Evolutionary conservation across 1,140 invertebrate genomes (phyloP).

Genomic region (Triops cancriformis): DNA sequence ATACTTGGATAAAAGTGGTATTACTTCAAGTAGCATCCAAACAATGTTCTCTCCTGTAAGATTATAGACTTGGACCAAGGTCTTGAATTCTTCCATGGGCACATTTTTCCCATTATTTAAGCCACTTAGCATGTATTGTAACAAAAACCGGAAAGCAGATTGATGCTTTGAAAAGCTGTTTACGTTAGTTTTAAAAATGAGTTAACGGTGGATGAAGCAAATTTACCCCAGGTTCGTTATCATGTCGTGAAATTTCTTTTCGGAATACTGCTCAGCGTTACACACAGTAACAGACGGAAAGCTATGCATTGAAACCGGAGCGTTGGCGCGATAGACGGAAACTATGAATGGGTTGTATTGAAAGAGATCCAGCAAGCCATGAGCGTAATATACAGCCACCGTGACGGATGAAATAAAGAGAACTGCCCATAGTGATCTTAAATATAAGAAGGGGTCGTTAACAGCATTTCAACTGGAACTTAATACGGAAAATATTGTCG

Average conservation of each 20-base stretch:
- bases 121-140: too few species aligned
- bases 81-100: too few species aligned
- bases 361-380: background rate
- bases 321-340: slow-evolving; percentile 53
- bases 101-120: too few species aligned
- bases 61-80: too few species aligned
- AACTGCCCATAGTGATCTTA: background rate
- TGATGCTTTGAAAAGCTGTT: too few species aligned
- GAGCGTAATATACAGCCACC: background rate
- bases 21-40: too few species aligned
- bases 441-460: too few species aligned
- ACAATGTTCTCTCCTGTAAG: too few species aligned
- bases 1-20: too few species aligned
- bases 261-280: slow-evolving; percentile 50
- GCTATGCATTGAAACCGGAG: slow-evolving; percentile 56
- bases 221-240: background rate
- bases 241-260: slow-evolving; percentile 15
- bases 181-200: too few species aligned
- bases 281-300: slow-evolving; percentile 62
- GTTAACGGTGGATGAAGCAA: background rate
- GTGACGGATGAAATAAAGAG: background rate
- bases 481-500: background rate
- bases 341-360: slow-evolving; percentile 21
- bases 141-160: too few species aligned
- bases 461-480: too few species aligned